A percentile compares a stretch with the other conserved stretches of the same genome.
Evolutionary conservation across 2,113 vertebrate genomes (phyloP).

Genomic region (Perca flavescens): DNA sequence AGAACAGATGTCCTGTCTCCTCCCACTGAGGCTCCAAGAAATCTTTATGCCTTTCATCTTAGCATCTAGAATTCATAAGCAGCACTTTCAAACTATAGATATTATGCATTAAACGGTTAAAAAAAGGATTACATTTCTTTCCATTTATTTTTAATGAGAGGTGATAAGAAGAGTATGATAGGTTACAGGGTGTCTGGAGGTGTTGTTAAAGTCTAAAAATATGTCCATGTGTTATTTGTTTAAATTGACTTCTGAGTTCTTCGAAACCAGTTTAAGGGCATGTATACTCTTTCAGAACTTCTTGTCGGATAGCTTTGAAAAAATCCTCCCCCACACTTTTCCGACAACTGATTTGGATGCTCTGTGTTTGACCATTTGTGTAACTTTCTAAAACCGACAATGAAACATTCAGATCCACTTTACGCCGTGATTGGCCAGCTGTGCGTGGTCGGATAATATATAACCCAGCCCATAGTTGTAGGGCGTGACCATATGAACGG

Average conservation of each 20-base stretch:
- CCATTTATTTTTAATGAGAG: neutral
- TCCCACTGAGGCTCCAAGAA: constrained; percentile 76
- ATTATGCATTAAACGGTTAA: neutral
- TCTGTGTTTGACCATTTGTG: neutral
- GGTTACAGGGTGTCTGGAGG: neutral
- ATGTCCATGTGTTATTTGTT: too few relatives aligned
- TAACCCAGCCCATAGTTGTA: too few relatives aligned
- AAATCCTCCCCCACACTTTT: too few relatives aligned
- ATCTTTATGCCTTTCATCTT: constrained; percentile 32
- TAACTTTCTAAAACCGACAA: neutral
- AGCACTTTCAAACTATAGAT: neutral
- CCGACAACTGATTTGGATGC: too few relatives aligned
- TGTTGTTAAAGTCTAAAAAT: neutral
- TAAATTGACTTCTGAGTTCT: too few relatives aligned
- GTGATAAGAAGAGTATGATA: neutral
- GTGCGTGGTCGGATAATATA: too few relatives aligned
- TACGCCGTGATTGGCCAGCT: too few relatives aligned
- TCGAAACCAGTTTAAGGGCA: too few relatives aligned
- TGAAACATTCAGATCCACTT: too few relatives aligned
- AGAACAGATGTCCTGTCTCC: constrained; percentile 71
- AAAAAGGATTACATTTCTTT: neutral
- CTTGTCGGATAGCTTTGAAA: too few relatives aligned
- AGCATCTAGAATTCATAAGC: neutral
- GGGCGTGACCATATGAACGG: neutral
- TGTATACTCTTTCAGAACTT: too few relatives aligned